Evolutionary conservation across 2,888 invertebrate species (phyloP).

Genomic region (Drosophila dives): DNA sequence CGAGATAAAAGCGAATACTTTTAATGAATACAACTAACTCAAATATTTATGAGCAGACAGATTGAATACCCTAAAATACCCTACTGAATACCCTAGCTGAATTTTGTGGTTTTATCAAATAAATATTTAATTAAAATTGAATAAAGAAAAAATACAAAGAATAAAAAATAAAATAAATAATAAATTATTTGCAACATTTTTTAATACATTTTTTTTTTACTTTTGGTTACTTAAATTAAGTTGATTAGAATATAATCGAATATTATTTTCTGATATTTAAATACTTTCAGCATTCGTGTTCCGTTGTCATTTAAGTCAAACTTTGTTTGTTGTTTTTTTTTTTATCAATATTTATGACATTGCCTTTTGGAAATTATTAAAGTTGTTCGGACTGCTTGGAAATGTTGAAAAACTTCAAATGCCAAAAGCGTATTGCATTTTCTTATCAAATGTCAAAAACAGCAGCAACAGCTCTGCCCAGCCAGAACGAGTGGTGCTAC

Average conservation of each 20-base stretch:
- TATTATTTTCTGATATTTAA: not conserved
- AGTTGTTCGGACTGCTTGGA: not conserved
- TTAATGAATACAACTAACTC: conserved; percentile 32
- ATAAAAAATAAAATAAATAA: no score
- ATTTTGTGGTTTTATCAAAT: not conserved
- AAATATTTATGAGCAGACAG: not conserved
- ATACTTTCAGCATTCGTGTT: conserved; percentile 47
- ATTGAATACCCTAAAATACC: conserved; percentile 19
- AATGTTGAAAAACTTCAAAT: conserved; percentile 3
- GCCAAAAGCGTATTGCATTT: conserved; percentile 58
- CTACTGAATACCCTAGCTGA: no score
- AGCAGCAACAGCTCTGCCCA: conserved; percentile 2
- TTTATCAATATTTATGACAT: conserved; percentile 61
- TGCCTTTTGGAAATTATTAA: conserved; percentile 53
- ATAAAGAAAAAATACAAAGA: not conserved
- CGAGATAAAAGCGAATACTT: conserved; percentile 34
- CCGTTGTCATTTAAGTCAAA: conserved; percentile 50
- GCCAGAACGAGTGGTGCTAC: not conserved
- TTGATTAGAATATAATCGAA: not conserved
- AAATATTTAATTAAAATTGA: not conserved
- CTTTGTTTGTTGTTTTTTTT: conserved; percentile 21
- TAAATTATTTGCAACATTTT: not conserved
- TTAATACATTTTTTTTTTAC: not conserved
- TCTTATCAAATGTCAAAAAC: conserved; percentile 73
- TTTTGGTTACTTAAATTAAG: not conserved